Conservation (phyloP, 2,888 invertebrate species). For the Lithophane ornitopus region DNA sequence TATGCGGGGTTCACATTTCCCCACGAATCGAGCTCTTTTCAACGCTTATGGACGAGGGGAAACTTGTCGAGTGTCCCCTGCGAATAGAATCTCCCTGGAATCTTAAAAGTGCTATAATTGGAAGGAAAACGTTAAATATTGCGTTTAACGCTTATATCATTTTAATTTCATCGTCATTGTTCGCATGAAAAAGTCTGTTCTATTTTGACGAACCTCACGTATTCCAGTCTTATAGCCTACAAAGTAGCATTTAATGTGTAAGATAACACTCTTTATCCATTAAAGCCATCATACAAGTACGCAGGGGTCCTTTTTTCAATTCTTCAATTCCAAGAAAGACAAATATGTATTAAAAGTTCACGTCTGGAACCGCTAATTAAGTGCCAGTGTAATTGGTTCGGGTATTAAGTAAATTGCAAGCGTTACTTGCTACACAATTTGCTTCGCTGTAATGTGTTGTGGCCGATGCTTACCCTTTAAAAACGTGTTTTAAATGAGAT, state of each 20-base stretch:
- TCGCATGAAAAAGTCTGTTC: neutral
- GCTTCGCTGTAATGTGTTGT: conserved; percentile 30
- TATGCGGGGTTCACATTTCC: conserved; percentile 53
- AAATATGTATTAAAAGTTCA: conserved; percentile 56
- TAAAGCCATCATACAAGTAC: conserved; percentile 19
- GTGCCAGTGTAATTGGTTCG: conserved; percentile 59
- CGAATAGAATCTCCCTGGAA: conserved; percentile 19
- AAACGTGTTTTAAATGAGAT: conserved; percentile 60
- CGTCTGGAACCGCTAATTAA: conserved; percentile 59
- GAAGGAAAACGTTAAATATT: conserved; percentile 17
- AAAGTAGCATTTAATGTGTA: conserved; percentile 11
- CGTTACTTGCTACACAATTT: conserved; percentile 56
- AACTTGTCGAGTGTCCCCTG: conserved; percentile 25
- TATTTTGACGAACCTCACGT: neutral
- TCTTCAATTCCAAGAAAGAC: conserved; percentile 53
- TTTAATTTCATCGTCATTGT: conserved; percentile 11
- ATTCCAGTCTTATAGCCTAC: neutral
- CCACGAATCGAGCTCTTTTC: conserved; percentile 47
- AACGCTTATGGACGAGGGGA: conserved; percentile 46
- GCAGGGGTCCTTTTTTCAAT: conserved; percentile 39
- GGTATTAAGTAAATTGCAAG: conserved; percentile 60
- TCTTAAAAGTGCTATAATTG: conserved; percentile 45
- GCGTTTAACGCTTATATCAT: neutral
- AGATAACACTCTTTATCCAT: conserved; percentile 20
- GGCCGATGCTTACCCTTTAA: conserved; percentile 48